These are phyloP conservation scores for Micrasema longulum DNA, from an alignment of 1,140 invertebrate genomes.

Conservation along the genomic window DNA sequence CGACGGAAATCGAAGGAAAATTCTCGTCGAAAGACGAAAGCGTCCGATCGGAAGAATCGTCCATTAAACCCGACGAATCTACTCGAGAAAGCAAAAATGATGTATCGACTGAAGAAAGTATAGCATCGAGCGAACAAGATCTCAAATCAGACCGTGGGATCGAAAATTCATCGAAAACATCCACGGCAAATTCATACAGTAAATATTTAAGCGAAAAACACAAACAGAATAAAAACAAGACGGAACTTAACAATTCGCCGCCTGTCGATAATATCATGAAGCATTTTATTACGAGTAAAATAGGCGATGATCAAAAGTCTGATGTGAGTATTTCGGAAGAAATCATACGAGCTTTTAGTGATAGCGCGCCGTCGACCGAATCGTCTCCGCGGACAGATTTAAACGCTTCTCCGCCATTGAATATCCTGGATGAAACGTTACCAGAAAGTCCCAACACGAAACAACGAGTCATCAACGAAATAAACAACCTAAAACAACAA, in stretches of 20 bases:
- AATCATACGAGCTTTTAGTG: constrained; percentile 35
- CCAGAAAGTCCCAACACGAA: constrained; percentile 33
- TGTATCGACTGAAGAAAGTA: too few relatives aligned
- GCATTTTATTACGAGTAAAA: constrained; percentile 20
- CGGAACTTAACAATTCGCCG: background rate
- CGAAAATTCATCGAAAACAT: too few relatives aligned
- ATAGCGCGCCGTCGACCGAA: constrained; percentile 7
- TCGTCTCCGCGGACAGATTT: constrained; percentile 2
- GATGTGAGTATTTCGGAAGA: constrained; percentile 49
- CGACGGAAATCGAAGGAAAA: constrained; percentile 17
- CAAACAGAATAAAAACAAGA: constrained; percentile 27
- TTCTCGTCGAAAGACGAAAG: constrained; percentile 24
- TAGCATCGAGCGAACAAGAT: background rate
- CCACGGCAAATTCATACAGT: constrained; percentile 8
- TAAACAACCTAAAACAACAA: constrained; percentile 35
- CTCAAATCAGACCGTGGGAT: background rate
- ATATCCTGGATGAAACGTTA: constrained; percentile 36
- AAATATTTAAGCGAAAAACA: constrained; percentile 39
- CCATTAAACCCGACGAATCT: constrained; percentile 25
- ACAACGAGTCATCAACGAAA: constrained; percentile 21
- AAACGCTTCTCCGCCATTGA: constrained; percentile 11
- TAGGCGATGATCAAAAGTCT: constrained; percentile 6
- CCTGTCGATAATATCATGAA: constrained; percentile 33
- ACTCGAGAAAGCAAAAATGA: constrained; percentile 8
- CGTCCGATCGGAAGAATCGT: constrained; percentile 17